A percentile compares a stretch with the other conserved stretches of the same genome.
phyloP scores from a whole-genome alignment of 2,888 invertebrate genomes.

The Cantharis rufa region DNA sequence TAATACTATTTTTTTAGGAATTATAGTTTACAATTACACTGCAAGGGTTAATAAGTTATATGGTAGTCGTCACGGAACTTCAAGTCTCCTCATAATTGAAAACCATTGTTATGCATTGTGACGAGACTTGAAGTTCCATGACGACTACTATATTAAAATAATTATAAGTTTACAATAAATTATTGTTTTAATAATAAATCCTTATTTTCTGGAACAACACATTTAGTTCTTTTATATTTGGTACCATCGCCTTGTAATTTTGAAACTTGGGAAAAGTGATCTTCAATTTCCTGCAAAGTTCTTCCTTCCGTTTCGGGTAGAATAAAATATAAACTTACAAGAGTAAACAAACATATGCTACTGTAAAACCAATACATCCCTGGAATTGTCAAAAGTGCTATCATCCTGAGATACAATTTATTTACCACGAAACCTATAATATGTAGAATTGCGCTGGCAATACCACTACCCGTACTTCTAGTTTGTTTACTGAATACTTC shows the following conservation, averaged over 20 bases:
- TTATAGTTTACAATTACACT: no score
- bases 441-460: slow-evolving; percentile 74
- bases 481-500: slow-evolving; percentile 74
- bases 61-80: no score
- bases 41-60: no score
- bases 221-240: not conserved
- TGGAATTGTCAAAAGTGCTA: slow-evolving; percentile 64
- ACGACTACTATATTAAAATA: no score
- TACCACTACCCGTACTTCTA: slow-evolving; percentile 72
- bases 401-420: slow-evolving; percentile 72
- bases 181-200: not conserved
- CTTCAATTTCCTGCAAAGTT: slow-evolving; percentile 70
- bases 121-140: no score
- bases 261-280: slow-evolving; percentile 67
- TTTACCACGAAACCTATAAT: slow-evolving; percentile 76
- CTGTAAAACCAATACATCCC: slow-evolving; percentile 76
- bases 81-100: no score
- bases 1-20: no score
- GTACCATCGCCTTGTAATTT: slow-evolving; percentile 46
- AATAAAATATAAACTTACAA: slow-evolving; percentile 66
- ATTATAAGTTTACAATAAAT: not conserved
- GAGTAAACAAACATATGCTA: slow-evolving; percentile 64
- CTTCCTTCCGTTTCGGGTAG: slow-evolving; percentile 85
- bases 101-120: no score
- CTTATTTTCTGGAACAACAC: not conserved